These are phyloP conservation scores for Platysternon megacephalum DNA, from an alignment of 2,113 vertebrate species.

Conservation along the genomic window DNA sequence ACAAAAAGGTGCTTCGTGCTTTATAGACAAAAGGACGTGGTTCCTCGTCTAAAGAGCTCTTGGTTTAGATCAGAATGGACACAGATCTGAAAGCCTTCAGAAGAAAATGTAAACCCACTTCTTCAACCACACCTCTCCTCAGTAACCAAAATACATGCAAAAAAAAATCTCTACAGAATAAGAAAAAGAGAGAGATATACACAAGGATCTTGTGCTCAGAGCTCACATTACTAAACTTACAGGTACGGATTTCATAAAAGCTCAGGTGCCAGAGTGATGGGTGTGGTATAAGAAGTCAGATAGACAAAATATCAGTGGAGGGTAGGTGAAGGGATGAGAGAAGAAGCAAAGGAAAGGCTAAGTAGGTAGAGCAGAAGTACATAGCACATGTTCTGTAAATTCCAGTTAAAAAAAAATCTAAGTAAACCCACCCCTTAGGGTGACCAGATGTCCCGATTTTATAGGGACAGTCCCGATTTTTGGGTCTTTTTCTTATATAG, in stretches of 20 bases:
- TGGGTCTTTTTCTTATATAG: too few relatives aligned
- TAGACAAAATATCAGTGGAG: not conserved
- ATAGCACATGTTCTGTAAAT: not conserved
- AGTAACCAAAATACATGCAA: not conserved
- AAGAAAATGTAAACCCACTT: slow-evolving; percentile 18
- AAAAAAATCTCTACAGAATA: not conserved
- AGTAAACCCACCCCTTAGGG: not conserved
- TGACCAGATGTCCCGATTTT: too few relatives aligned
- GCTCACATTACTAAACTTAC: not conserved
- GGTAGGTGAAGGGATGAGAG: not conserved
- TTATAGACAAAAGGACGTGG: not conserved
- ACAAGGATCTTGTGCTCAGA: not conserved
- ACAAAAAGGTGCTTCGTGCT: not conserved
- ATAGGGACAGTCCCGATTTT: too few relatives aligned
- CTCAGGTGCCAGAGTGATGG: not conserved
- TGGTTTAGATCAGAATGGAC: not conserved
- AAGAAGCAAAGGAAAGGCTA: not conserved
- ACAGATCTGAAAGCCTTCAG: not conserved
- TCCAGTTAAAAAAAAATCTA: not conserved
- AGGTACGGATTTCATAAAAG: not conserved
- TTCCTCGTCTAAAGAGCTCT: not conserved
- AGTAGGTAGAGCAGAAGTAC: not conserved
- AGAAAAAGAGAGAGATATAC: not conserved
- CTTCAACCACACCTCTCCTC: not conserved
- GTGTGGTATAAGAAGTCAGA: not conserved